Evolutionary conservation across 2,113 vertebrate genomes (phyloP).

Genomic region (Planiliza haematocheilus): DNA sequence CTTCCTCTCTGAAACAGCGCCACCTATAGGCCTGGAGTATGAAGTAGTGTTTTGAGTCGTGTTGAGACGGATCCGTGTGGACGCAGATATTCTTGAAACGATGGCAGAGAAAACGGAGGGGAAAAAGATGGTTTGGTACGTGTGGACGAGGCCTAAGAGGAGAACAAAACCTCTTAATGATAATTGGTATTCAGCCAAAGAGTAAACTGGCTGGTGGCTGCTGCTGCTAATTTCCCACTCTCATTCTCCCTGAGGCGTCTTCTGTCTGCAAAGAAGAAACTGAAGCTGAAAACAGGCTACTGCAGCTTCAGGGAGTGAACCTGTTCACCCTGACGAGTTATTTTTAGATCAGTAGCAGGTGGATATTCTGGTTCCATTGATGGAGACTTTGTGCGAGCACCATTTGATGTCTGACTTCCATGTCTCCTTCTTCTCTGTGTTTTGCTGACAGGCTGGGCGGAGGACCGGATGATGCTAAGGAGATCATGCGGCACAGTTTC

Average conservation of each 20-base stretch:
- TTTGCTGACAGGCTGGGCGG: conserved; percentile 88
- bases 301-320: conserved; percentile 55
- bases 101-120: too few relatives aligned
- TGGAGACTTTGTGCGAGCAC: conserved; percentile 56
- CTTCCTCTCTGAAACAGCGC: too few relatives aligned
- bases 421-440: conserved; percentile 8
- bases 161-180: background rate
- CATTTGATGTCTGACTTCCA: conserved; percentile 40
- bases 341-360: conserved; percentile 66
- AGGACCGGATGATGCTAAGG: conserved; percentile 95
- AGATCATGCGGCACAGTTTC: conserved; percentile 98
- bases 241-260: conserved; percentile 36
- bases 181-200: conserved; percentile 1
- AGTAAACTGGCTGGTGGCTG: conserved; percentile 15
- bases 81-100: too few relatives aligned
- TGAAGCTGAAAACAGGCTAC: conserved; percentile 34
- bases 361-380: conserved; percentile 69
- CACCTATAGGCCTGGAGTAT: too few relatives aligned
- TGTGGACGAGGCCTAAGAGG: too few relatives aligned
- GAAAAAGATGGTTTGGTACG: too few relatives aligned
- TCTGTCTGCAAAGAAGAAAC: conserved; percentile 34
- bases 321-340: conserved; percentile 51
- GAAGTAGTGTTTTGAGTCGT: too few relatives aligned
- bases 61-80: too few relatives aligned
- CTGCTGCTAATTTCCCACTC: conserved; percentile 27